Conservation (phyloP, 53 echinoderm and acorn worm species). For the Henricia sp. region DNA sequence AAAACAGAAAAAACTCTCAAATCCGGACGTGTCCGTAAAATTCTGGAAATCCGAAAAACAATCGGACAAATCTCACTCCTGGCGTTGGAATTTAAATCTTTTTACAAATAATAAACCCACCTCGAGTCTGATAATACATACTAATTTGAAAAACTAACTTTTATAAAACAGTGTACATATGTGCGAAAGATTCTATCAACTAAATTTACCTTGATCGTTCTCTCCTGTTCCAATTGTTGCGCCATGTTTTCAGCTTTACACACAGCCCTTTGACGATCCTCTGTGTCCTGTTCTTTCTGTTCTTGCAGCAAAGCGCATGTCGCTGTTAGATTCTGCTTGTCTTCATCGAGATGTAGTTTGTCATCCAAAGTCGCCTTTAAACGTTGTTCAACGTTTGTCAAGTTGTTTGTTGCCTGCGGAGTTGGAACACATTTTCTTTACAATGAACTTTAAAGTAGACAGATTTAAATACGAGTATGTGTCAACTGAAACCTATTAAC, state of each 20-base stretch:
- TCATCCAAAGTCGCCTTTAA: not conserved
- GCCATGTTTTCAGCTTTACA: not conserved
- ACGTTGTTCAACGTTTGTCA: constrained; percentile 36
- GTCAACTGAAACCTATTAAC: no score
- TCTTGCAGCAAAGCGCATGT: not conserved
- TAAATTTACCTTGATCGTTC: constrained; percentile 13
- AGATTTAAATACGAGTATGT: no score
- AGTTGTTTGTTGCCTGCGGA: constrained; percentile 5
- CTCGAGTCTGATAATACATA: no score
- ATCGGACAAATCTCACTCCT: no score
- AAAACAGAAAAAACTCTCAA: no score
- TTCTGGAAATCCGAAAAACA: no score
- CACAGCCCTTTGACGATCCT: constrained; percentile 38
- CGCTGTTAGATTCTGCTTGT: constrained; percentile 34
- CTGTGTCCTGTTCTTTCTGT: constrained; percentile 25
- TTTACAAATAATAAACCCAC: no score
- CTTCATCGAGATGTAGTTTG: not conserved
- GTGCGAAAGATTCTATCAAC: not conserved
- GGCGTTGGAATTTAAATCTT: no score
- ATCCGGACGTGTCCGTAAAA: no score
- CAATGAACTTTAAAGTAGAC: not conserved
- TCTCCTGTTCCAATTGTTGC: constrained; percentile 20
- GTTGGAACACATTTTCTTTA: not conserved
- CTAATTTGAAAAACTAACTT: no score
- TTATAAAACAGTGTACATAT: no score